Base-by-base conservation (phyloP, 2,888 invertebrate genomes). In the Melieria picta region DNA sequence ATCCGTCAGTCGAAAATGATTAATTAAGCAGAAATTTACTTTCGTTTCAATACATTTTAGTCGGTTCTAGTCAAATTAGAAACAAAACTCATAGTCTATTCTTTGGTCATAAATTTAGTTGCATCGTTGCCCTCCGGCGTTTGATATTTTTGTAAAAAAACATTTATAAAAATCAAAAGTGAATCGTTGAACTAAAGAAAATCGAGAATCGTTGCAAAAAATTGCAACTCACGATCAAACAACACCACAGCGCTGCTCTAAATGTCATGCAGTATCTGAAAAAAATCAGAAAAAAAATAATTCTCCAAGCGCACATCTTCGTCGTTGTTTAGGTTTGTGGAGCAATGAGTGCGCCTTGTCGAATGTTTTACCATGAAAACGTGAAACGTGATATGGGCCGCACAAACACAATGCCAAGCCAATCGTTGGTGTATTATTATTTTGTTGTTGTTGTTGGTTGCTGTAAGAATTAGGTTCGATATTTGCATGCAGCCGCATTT, bases 361-460 rank as follows among this genome's bases (percentile, higher is more conserved):
- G 66, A 57, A 60, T 60, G 58, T 60, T 50, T 48, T 50, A 67
- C 66, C 58, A 67, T 48, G 58, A 67, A 60, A 50, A 60, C 66
- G 66, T 67, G 66, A 67, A 67, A 67, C 66, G 66, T 67, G 66
- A 67, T 60, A 60, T 64, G 72, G 64, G 71, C 47, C n/a, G 30
- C 30, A 30, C 30, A 30, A 30, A 30, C 30, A 30, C 30, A 30
- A 30, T 30, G 30, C 30, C n/a, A n/a, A 30, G 30, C 30, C 30
- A 30, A 30, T 30, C 3, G 30, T 30, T 30, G 30, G 30, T 30
- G 30, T 30, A 30, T 30, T 30, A 30, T 30, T 30, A 30, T 30
- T 30, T 30, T 30, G 30, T 30, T 30, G 30, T 30, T 30, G 30
- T 30, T 30, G 30, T 30, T 30, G 30, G 30, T 2, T 30, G 30